phyloP scores from a whole-genome alignment of 2,888 invertebrate species.

The Ypsolopha sequella region DNA sequence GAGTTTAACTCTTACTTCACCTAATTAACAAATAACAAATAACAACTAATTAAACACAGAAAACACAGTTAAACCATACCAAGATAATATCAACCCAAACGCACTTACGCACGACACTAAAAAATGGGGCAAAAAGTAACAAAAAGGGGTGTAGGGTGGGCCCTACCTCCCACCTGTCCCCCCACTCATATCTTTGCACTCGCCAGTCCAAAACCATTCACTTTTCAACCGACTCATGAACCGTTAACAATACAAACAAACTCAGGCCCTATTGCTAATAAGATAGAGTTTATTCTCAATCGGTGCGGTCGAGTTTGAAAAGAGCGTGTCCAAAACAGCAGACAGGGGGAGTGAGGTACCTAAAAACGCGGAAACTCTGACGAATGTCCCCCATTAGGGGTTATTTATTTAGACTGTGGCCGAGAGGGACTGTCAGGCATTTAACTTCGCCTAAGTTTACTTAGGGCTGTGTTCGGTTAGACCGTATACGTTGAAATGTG shows the following conservation, averaged over 20 bases:
- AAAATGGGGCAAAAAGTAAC: constrained; percentile 60
- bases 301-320: constrained; percentile 22
- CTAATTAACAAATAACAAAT: too few relatives aligned
- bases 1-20: too few relatives aligned
- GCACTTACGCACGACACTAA: constrained; percentile 34
- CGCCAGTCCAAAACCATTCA: constrained; percentile 60
- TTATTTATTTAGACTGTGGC: constrained; percentile 72
- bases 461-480: constrained; percentile 68
- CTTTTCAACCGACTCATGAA: constrained; percentile 41
- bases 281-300: constrained; percentile 16
- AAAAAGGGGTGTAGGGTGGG: constrained; percentile 50
- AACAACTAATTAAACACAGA: constrained; percentile 20
- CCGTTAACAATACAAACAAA: constrained; percentile 21
- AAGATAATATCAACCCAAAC: constrained; percentile 15
- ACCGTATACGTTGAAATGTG: constrained; percentile 53
- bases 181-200: constrained; percentile 60
- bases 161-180: constrained; percentile 31
- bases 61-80: constrained; percentile 36
- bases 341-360: constrained; percentile 62
- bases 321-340: constrained; percentile 47
- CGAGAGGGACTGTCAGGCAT: constrained; percentile 55
- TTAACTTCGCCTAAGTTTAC: constrained; percentile 67
- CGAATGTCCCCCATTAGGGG: constrained; percentile 72
- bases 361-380: constrained; percentile 70
- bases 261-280: constrained; percentile 14